Evolutionary conservation across 2,797 vertebrate genomes (phyloP), one percentile per base, ranked within the genome.

Genomic region (Spinus pinus): DNA sequence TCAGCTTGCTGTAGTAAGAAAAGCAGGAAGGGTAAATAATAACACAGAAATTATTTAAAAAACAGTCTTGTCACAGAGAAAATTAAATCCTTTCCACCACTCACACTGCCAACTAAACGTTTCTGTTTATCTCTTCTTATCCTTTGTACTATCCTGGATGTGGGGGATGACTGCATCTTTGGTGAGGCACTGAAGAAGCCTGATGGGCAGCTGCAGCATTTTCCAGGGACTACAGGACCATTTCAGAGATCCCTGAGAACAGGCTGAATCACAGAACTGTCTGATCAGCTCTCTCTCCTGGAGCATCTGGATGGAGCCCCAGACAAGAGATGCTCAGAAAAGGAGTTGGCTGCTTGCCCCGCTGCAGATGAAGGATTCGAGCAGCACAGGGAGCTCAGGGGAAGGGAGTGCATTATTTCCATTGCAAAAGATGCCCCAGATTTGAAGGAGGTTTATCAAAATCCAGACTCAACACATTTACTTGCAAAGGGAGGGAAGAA

Each of bases 271-370:
- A 7, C 78, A 81, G 82, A 90, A 88, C 93, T 94, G 95, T 92
- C 95, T 96, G 91, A 97, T 96, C 64, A 10, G 33, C 19, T 61
- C 37, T 66, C 79, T 92, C 79, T 94, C 93, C 85, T 10, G 1
- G 82, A 97, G 91, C 94, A 94, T 97, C 95, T 90, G 91, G 82
- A 93, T 33, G 39, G 70, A 96, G 70, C 50, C 77, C 83, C 64
- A 73, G 86, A 98, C 97, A 98, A 97, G 97, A 93, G 95, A 82
- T 94, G 94, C 94, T 98, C 95, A 97, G 97, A 97, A 93, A 96
- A 93, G 83, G 81, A 97, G 66, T 53, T 98, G 97, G 97, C 96
- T 67, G 79, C 65, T 88, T 19, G 96, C 97, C 97, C 86, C 57
- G 46, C 46, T 81, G 83, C 74, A 93, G 89, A 88, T 81, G 95